Percentiles rank a stretch among this genome's conserved stretches.
phyloP scores from a whole-genome alignment of 2,113 vertebrate species.

The Chroicocephalus ridibundus region DNA sequence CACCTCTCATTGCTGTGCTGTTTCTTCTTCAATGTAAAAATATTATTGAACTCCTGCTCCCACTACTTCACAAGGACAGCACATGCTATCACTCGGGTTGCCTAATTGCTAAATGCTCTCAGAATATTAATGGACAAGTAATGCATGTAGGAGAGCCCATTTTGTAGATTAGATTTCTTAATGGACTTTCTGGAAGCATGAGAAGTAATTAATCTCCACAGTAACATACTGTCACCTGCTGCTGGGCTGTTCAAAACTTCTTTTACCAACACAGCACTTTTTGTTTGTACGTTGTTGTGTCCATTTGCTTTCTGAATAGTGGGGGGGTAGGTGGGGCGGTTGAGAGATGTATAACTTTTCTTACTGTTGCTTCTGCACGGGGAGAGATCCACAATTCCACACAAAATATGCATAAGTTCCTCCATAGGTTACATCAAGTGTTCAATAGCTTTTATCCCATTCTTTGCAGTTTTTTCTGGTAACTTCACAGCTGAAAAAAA shows the following conservation, averaged over 20 bases:
- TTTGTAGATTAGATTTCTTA: conserved; percentile 64
- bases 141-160: background rate
- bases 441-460: background rate
- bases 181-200: conserved; percentile 34
- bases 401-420: background rate
- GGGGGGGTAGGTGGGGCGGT: rapidly evolving
- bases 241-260: background rate
- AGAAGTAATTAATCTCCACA: conserved; percentile 43
- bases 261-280: background rate
- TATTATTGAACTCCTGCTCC: background rate
- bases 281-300: background rate
- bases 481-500: background rate
- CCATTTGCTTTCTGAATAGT: background rate
- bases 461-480: background rate
- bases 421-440: background rate
- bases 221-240: background rate
- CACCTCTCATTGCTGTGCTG: background rate
- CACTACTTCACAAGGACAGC: background rate
- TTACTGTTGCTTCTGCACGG: background rate
- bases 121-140: conserved; percentile 40
- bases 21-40: background rate
- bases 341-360: background rate
- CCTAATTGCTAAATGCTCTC: conserved; percentile 16
- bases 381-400: background rate
- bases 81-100: background rate